Conservation (phyloP, 2,797 vertebrate species). For the Knipowitschia caucasica region DNA sequence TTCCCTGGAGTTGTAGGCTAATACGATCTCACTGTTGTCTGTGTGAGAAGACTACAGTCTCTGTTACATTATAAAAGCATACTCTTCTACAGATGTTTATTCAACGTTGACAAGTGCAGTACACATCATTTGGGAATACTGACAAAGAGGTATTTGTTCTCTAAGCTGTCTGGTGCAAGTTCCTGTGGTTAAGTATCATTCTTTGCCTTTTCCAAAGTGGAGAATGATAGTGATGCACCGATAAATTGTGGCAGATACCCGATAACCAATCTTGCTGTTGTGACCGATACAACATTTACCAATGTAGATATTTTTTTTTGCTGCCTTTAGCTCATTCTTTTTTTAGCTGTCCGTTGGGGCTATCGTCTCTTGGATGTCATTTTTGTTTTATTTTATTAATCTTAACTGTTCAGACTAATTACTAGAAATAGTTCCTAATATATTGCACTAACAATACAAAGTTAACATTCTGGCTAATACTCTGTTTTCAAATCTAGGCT, state of each 20-base stretch:
- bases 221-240: no score
- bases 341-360: no score
- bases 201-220: neutral
- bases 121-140: constrained; percentile 10
- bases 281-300: no score
- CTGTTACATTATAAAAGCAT: constrained; percentile 38
- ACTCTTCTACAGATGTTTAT: constrained; percentile 51
- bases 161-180: neutral
- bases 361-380: no score
- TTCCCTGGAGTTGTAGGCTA: constrained; percentile 24
- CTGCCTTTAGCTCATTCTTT: no score
- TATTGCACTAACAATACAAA: no score
- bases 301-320: no score
- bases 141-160: constrained; percentile 12
- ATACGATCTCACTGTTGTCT: constrained; percentile 39
- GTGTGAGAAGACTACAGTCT: constrained; percentile 47
- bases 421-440: no score
- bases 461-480: no score
- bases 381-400: no score
- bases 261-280: neutral
- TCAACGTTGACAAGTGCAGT: constrained; percentile 29
- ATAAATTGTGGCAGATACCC: neutral
- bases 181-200: constrained; percentile 23
- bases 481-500: no score
- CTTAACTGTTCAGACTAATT: no score